A percentile compares a stretch with the other conserved stretches of the same genome.
Conservation (phyloP, 2,797 vertebrate genomes). For the Etheostoma nigrum region DNA sequence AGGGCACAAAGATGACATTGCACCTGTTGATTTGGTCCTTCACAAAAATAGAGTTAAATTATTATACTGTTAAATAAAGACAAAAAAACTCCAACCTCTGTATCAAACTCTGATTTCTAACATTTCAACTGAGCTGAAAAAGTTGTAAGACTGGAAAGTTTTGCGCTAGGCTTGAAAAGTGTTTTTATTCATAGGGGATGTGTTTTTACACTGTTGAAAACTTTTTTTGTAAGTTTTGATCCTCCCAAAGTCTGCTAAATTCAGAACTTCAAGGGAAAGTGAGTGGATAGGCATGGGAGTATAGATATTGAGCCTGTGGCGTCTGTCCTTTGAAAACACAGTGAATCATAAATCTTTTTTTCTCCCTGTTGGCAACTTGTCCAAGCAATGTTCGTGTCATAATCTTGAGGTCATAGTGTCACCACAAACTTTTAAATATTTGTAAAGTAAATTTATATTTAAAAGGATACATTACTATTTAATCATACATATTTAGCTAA, state of each 20-base stretch:
- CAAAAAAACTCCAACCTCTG: background rate
- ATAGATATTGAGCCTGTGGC: slow-evolving; percentile 28
- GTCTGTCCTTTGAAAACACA: slow-evolving; percentile 32
- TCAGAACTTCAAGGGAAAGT: slow-evolving; percentile 28
- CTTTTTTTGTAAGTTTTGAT: slow-evolving; percentile 16
- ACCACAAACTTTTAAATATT: background rate
- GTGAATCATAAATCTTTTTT: slow-evolving; percentile 7
- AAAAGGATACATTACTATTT: background rate
- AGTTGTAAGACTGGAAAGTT: slow-evolving; percentile 41
- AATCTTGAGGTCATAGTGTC: background rate
- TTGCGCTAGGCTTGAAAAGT: slow-evolving; percentile 16
- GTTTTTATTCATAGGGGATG: slow-evolving; percentile 35
- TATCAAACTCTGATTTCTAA: slow-evolving; percentile 4
- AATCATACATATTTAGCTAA: background rate
- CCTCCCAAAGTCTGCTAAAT: slow-evolving; percentile 31
- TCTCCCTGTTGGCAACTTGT: background rate
- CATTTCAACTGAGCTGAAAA: slow-evolving; percentile 16
- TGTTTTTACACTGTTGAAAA: slow-evolving; percentile 2
- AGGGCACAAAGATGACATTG: background rate
- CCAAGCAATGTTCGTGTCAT: background rate
- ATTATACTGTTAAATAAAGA: background rate
- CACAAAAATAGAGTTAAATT: background rate
- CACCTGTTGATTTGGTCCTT: background rate
- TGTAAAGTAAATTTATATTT: background rate
- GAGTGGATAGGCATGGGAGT: slow-evolving; percentile 13